These are phyloP conservation scores for Trichonephila clavata DNA, from an alignment of 1,140 invertebrate species.

Conservation along the genomic window DNA sequence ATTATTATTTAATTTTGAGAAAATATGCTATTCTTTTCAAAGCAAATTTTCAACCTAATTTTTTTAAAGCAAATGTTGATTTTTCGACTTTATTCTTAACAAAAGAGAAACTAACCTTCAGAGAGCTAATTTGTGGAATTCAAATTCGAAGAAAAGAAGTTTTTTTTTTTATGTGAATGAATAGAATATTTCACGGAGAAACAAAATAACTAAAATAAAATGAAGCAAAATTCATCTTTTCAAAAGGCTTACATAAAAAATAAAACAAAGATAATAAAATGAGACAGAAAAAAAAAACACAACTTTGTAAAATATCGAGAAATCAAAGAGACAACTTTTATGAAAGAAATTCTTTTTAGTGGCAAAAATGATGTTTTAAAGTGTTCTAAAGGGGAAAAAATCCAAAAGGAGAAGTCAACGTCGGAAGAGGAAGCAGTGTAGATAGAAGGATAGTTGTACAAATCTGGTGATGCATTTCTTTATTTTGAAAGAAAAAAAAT, in stretches of 20 bases:
- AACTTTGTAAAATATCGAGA: not conserved
- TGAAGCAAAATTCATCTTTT: not conserved
- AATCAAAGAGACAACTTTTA: constrained; percentile 14
- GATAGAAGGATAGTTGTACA: not conserved
- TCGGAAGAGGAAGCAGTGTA: not conserved
- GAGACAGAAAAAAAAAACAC: not conserved
- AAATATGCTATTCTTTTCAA: not conserved
- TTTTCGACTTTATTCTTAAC: too few relatives aligned
- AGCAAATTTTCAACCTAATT: not conserved
- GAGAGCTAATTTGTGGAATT: too few relatives aligned
- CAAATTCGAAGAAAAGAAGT: too few relatives aligned
- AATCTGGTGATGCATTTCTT: not conserved
- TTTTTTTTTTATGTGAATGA: too few relatives aligned
- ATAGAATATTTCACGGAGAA: not conserved
- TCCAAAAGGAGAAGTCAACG: not conserved
- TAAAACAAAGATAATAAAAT: not conserved
- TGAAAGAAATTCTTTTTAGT: constrained; percentile 10
- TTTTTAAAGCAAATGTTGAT: too few relatives aligned
- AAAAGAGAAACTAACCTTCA: too few relatives aligned
- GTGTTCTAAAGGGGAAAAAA: not conserved
- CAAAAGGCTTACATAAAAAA: not conserved
- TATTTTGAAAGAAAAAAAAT: constrained; percentile 4
- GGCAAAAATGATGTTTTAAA: constrained; percentile 8
- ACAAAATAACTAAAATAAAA: not conserved
- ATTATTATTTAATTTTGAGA: too few relatives aligned